Percentiles rank a stretch among this genome's conserved stretches.
Conservation (phyloP, 1,140 invertebrate species). For the Leptonema lineaticorne region DNA sequence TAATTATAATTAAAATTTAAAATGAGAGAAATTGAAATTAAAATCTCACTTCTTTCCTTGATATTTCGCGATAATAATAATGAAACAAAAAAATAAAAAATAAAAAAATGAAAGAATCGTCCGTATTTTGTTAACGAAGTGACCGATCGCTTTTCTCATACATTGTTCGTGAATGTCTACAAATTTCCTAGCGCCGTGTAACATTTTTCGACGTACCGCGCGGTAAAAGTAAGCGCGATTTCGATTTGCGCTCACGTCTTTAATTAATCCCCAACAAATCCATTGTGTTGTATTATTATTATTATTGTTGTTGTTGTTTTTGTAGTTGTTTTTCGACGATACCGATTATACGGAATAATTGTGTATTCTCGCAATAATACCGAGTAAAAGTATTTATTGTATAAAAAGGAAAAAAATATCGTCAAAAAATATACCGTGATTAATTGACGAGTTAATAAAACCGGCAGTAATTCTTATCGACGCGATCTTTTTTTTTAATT, state of each 20-base stretch:
- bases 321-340: slow-evolving; percentile 7
- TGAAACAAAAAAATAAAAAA: too few species aligned
- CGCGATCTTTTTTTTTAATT: not conserved
- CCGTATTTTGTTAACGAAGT: not conserved
- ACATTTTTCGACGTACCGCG: too few species aligned
- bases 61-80: too few species aligned
- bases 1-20: too few species aligned
- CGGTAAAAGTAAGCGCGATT: slow-evolving; percentile 18
- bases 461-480: not conserved
- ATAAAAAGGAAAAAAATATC: too few species aligned
- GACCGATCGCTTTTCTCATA: not conserved
- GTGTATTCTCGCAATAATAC: not conserved
- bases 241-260: too few species aligned
- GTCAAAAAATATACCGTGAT: not conserved
- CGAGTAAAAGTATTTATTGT: slow-evolving; percentile 7
- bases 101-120: too few species aligned
- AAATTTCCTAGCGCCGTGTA: too few species aligned
- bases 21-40: too few species aligned
- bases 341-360: slow-evolving; percentile 5
- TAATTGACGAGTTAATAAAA: slow-evolving; percentile 16
- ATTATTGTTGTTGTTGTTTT: not conserved
- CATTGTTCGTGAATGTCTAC: too few species aligned
- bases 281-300: slow-evolving; percentile 6
- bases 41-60: too few species aligned
- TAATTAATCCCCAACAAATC: too few species aligned